Evolutionary conservation across 2,888 invertebrate species (phyloP).

Genomic region (Synanthedon vespiformis): DNA sequence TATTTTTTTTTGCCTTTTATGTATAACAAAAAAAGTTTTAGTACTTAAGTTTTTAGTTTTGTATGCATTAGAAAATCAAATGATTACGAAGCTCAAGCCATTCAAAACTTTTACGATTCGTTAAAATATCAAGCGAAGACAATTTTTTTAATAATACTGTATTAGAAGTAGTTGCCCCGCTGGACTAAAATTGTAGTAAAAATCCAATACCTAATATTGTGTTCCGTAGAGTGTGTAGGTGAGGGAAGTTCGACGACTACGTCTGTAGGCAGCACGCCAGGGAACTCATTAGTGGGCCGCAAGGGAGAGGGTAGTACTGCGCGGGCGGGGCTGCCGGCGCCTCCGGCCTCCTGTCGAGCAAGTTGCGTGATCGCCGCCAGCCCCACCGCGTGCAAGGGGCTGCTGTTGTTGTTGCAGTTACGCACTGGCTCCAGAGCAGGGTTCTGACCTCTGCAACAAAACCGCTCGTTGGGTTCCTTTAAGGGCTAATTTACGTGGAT

Average conservation of each 20-base stretch:
- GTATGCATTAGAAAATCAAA: too few species aligned
- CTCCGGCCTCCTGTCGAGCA: constrained; percentile 70
- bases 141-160: too few species aligned
- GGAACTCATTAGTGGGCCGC: constrained; percentile 42
- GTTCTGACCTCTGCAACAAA: constrained; percentile 34
- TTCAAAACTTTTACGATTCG: too few species aligned
- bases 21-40: too few species aligned
- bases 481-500: too few species aligned
- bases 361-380: constrained; percentile 83
- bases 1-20: too few species aligned
- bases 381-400: constrained; percentile 77
- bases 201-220: constrained; percentile 22
- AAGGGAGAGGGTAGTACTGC: constrained; percentile 12
- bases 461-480: too few species aligned
- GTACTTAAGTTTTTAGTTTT: too few species aligned
- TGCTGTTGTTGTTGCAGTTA: constrained; percentile 71
- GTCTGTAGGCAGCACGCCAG: constrained; percentile 62
- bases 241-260: constrained; percentile 60
- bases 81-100: too few species aligned
- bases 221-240: constrained; percentile 36
- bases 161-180: too few species aligned
- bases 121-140: too few species aligned
- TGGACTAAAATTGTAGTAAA: too few species aligned
- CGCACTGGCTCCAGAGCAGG: constrained; percentile 58
- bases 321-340: constrained; percentile 23